Base-by-base conservation (phyloP, 2,888 invertebrate species). In the Drosophila subquinaria region DNA sequence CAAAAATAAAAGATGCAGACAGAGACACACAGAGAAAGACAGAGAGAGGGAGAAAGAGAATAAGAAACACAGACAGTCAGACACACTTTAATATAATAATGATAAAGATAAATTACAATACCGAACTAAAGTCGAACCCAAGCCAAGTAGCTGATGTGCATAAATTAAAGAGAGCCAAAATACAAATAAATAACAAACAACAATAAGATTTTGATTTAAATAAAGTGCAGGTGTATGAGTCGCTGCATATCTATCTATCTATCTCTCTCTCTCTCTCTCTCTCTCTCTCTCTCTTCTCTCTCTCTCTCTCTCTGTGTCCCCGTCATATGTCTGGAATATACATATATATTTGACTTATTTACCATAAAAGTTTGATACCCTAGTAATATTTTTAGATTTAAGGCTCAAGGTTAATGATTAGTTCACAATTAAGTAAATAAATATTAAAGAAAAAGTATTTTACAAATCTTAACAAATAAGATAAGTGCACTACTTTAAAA, bases 71-170 rank as follows among this genome's bases (percentile, higher is more conserved):
- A 20, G 4, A n/a, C 9, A 13, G 17, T 45, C 48, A 48, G 48
- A 57, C 56, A 63, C 59, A 57, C 77, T 76, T 81, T 65, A 76
- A 79, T 81, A 81, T 73, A 59, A 67, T 76, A 81, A 84, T 87
- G 71, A 85, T 76, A 75, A 73, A 79, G 82, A 84, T 87, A 83
- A 78, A 81, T 88, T 73, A 89, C 72, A 82, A 79, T 72, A 72
- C 64, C 64, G 66, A 71, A 69, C 66, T 56, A 43, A 27, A 27
- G 51, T 59, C 43, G 67, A 50, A 59, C 20, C 51, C 50, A 81
- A 74, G 69, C 72, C 79, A 69, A 79, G 82, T 81, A 80, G 82
- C 81, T 69, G 64, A 68, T 20, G 17, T 62, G 80, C 79, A 80
- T 80, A 79, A 81, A 82, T 80, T 82, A 69, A 59, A 55, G 8